Conservation (phyloP, 2,113 vertebrate genomes). For the Sylvilagus bachmani region DNA sequence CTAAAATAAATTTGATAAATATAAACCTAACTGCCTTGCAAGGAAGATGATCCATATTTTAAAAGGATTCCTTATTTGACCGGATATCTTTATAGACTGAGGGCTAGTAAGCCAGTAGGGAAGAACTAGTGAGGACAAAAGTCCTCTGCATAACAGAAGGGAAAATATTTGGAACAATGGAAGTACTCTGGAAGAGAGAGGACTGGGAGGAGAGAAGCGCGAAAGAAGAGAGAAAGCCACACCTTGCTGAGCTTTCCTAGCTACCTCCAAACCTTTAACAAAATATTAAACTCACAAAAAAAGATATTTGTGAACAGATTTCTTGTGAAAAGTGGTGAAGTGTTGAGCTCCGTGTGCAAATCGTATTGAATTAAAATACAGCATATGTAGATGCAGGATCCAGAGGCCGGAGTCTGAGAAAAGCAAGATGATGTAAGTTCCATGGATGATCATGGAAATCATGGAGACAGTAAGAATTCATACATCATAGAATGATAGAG, state of each 20-base stretch:
- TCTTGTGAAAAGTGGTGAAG: not conserved
- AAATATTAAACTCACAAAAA: not conserved
- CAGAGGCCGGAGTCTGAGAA: not conserved
- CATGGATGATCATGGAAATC: not conserved
- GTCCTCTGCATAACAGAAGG: not conserved
- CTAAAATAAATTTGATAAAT: constrained; percentile 27
- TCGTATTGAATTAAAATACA: not conserved
- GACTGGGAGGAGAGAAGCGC: not conserved
- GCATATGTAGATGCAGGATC: not conserved
- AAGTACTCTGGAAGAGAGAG: not conserved
- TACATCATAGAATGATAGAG: not conserved
- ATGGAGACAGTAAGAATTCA: not conserved
- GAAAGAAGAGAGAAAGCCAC: not conserved
- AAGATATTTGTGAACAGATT: not conserved
- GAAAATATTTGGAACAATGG: not conserved
- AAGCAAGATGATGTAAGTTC: not conserved
- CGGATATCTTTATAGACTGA: not conserved
- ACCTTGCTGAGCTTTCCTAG: not conserved
- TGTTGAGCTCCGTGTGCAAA: not conserved
- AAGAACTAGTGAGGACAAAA: not conserved
- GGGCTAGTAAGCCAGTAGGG: not conserved
- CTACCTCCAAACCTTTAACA: not conserved
- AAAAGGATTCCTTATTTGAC: not conserved
- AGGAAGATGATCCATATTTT: not conserved
- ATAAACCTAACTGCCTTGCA: constrained; percentile 2